phyloP scores from a whole-genome alignment of 2,113 vertebrate species.

The Scalopus aquaticus region DNA sequence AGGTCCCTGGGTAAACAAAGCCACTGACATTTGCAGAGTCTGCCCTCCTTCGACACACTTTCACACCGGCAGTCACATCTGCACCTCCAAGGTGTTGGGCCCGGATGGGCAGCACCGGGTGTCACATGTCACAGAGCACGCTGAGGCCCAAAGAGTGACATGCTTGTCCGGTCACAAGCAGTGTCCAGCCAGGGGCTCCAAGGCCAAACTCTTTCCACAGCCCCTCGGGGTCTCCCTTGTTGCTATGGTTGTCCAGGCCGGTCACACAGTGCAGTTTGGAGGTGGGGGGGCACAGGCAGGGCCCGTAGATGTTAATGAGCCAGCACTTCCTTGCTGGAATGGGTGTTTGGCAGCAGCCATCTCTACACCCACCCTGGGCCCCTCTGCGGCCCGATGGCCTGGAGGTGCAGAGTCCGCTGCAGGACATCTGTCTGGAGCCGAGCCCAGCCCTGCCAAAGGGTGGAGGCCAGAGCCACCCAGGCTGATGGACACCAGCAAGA shows the following conservation, averaged over 20 bases:
- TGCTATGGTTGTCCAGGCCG: not conserved
- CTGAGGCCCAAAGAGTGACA: not conserved
- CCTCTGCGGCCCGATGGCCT: not conserved
- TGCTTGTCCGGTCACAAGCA: accelerated
- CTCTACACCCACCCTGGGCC: not conserved
- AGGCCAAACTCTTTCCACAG: not conserved
- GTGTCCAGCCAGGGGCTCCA: too few relatives aligned
- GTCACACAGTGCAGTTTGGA: too few relatives aligned
- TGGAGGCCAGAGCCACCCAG: not conserved
- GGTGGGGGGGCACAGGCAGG: not conserved
- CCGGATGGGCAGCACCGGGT: not conserved
- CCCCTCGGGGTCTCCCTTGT: too few relatives aligned
- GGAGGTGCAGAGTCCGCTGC: not conserved
- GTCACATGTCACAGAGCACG: not conserved
- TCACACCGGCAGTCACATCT: not conserved
- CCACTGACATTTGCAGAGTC: accelerated
- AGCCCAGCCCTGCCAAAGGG: not conserved
- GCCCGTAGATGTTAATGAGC: accelerated
- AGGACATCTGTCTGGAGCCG: too few relatives aligned
- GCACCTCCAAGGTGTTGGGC: not conserved
- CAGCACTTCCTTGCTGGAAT: not conserved
- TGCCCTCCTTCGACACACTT: accelerated
- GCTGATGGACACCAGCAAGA: not conserved
- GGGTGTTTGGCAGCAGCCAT: not conserved
- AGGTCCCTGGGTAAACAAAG: not conserved